A percentile compares a stretch with the other conserved stretches of the same genome.
These are phyloP conservation scores for Takifugu rubripes DNA, from an alignment of 2,797 vertebrate genomes.

Conservation along the genomic window DNA sequence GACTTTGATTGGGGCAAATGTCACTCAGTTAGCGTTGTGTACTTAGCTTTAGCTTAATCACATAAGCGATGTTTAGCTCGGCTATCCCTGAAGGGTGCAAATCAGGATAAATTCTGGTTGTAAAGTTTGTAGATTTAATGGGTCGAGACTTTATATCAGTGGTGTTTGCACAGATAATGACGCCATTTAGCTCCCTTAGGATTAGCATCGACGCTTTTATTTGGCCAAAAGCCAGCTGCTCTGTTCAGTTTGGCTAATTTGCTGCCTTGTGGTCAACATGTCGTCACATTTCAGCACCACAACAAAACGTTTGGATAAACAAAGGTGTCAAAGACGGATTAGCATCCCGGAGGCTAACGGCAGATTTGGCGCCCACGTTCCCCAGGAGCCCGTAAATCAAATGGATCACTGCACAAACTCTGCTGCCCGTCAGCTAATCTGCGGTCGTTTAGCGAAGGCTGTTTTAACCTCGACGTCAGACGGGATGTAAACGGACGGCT, in stretches of 20 bases:
- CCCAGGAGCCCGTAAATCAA: not conserved
- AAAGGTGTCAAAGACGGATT: not conserved
- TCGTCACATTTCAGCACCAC: no score
- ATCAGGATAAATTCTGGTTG: not conserved
- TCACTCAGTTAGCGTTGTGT: not conserved
- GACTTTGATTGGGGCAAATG: not conserved
- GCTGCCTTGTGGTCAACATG: no score
- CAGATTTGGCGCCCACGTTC: not conserved
- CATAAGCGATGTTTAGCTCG: not conserved
- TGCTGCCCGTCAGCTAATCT: constrained; percentile 1
- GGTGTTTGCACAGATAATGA: not conserved
- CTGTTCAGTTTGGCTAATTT: no score
- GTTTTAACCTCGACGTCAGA: not conserved
- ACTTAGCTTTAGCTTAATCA: not conserved
- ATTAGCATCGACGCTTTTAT: no score
- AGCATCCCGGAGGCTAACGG: not conserved
- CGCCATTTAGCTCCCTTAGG: not conserved
- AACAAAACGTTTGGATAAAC: no score
- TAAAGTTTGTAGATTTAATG: not conserved
- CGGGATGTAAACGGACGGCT: not conserved
- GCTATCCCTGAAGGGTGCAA: not conserved
- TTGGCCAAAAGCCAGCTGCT: no score
- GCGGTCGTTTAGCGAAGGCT: constrained; percentile 3
- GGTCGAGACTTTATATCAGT: not conserved
- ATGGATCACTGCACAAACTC: constrained; percentile 7